Percentiles rank a stretch among this genome's conserved stretches.
Evolutionary conservation across 2,113 vertebrate species (phyloP).

Genomic region (Hyperoodon ampullatus): DNA sequence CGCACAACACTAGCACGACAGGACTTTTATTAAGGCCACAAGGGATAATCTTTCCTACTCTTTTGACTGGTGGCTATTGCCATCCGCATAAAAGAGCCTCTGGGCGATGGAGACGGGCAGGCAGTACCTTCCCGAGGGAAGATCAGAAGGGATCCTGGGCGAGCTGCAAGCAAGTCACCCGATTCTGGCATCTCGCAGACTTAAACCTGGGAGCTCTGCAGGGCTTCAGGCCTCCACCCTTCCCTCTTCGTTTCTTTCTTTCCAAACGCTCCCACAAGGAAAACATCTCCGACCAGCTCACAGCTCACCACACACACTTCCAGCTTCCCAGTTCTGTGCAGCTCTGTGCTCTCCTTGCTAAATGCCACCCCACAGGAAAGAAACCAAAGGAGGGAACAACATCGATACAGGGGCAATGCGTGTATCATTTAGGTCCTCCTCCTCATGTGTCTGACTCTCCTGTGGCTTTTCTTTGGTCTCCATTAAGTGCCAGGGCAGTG

Average conservation of each 20-base stretch:
- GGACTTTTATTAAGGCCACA: neutral
- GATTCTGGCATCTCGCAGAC: neutral
- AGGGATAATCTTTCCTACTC: neutral
- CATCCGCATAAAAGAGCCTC: neutral
- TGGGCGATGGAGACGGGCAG: neutral
- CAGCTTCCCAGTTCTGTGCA: neutral
- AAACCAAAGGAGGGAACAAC: neutral
- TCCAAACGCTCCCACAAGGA: neutral
- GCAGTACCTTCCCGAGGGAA: neutral
- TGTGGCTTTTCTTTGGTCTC: neutral
- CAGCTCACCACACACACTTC: neutral
- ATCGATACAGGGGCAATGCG: fast-evolving
- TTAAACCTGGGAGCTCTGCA: neutral
- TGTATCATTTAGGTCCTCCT: neutral
- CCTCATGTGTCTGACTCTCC: neutral
- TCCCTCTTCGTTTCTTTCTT: neutral
- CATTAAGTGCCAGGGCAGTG: neutral
- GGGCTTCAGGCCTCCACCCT: neutral
- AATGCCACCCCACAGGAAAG: neutral
- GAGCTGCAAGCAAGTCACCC: too few relatives aligned
- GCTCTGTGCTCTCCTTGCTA: neutral
- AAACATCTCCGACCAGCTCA: neutral
- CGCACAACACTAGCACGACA: neutral
- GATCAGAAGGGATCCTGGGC: neutral
- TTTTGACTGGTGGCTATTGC: neutral